Percentiles rank a stretch among this genome's conserved stretches.
Conservation (phyloP, 2,888 invertebrate species). For the Monoplex corrugatus region DNA sequence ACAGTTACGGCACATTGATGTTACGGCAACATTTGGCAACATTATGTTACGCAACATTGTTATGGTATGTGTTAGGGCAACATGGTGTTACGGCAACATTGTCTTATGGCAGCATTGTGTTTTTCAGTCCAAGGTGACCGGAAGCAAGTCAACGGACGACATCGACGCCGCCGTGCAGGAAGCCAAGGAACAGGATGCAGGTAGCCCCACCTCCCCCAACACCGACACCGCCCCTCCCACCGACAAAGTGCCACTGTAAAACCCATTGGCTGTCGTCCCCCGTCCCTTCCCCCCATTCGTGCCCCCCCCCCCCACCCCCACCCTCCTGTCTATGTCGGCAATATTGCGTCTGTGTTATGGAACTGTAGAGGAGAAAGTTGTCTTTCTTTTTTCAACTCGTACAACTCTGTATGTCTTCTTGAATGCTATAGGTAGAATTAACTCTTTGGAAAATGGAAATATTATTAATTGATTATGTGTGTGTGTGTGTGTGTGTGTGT, state of each 20-base stretch:
- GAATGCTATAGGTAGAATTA: not conserved
- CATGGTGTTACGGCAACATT: too few relatives aligned
- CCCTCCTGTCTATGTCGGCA: not conserved
- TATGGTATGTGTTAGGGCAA: too few relatives aligned
- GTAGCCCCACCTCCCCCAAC: slow-evolving; percentile 56
- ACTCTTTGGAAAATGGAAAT: not conserved
- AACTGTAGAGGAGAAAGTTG: not conserved
- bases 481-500: slow-evolving; percentile 1
- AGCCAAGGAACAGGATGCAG: slow-evolving; percentile 51
- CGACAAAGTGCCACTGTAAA: slow-evolving; percentile 69
- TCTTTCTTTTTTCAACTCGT: not conserved
- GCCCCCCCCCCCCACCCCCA: not conserved
- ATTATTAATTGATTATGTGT: not conserved
- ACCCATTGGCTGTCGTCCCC: too few relatives aligned
- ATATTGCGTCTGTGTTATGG: not conserved
- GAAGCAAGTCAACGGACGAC: slow-evolving; percentile 76
- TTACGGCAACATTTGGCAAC: too few relatives aligned
- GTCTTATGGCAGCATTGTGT: not conserved
- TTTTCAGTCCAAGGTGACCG: slow-evolving; percentile 75
- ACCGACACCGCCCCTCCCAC: slow-evolving; percentile 62
- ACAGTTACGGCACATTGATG: too few relatives aligned
- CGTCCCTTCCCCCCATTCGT: not conserved
- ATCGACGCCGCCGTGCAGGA: slow-evolving; percentile 70
- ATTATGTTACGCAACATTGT: too few relatives aligned
- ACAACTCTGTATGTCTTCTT: too few relatives aligned